Evolutionary conservation across 1,140 invertebrate genomes (phyloP).

Genomic region (Ceratitis capitata): DNA sequence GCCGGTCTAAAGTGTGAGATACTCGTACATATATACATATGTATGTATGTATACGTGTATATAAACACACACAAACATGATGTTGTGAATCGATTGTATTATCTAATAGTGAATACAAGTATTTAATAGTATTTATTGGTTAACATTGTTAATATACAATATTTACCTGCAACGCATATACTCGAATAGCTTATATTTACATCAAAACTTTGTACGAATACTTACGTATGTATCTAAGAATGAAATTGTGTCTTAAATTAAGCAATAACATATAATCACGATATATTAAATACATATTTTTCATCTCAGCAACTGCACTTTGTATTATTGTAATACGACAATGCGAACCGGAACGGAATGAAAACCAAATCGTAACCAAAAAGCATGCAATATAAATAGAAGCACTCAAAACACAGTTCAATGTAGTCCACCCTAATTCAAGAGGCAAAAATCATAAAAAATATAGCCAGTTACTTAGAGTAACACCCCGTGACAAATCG

Average conservation of each 20-base stretch:
- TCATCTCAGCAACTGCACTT: background rate
- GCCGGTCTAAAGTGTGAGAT: background rate
- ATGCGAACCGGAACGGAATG: no score
- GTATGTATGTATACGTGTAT: no score
- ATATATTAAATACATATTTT: background rate
- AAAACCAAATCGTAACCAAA: no score
- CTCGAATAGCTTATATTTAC: slow-evolving; percentile 16
- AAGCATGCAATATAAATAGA: no score
- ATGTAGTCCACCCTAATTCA: no score
- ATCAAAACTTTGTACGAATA: slow-evolving; percentile 16
- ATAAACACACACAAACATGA: background rate
- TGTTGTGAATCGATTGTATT: background rate
- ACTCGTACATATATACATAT: background rate
- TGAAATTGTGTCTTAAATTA: slow-evolving; percentile 25
- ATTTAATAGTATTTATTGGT: slow-evolving; percentile 22
- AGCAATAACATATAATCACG: background rate
- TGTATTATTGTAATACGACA: no score
- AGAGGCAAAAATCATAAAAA: no score
- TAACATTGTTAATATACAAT: background rate
- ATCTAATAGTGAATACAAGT: no score
- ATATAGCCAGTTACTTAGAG: no score
- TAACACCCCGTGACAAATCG: no score
- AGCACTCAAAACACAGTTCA: no score
- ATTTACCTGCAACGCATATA: background rate
- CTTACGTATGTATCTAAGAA: background rate